A percentile compares a stretch with the other conserved stretches of the same genome.
Conservation (phyloP, 2,113 vertebrate species). For the Hippocampus zosterae region DNA sequence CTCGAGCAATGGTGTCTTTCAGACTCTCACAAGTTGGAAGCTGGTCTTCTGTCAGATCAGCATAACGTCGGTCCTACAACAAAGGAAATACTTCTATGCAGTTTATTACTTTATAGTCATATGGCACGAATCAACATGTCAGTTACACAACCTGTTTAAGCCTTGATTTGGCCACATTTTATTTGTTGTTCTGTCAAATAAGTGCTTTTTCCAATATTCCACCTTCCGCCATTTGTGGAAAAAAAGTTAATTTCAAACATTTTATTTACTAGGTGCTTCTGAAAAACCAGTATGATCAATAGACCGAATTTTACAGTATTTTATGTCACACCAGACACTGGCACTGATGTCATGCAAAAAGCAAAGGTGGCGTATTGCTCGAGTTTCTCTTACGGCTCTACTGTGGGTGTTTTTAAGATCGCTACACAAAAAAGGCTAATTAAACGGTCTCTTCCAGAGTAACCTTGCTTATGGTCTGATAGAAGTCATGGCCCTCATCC, state of each 20-base stretch:
- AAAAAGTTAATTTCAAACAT: too few relatives aligned
- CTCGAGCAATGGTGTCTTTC: conserved; percentile 88
- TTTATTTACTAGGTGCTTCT: not conserved
- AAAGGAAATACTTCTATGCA: not conserved
- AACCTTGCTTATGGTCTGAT: conserved; percentile 73
- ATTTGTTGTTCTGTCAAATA: not conserved
- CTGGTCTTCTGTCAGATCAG: conserved; percentile 72
- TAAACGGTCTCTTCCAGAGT: not conserved
- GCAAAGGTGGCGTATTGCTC: not conserved
- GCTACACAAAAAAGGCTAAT: not conserved
- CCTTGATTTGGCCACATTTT: not conserved
- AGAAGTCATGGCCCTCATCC: conserved; percentile 78
- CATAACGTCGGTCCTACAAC: conserved; percentile 80
- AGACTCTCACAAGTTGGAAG: conserved; percentile 86
- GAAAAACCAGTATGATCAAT: not conserved
- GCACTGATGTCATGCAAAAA: not conserved
- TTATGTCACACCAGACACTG: not conserved
- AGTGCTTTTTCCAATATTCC: not conserved
- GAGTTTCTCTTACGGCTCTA: not conserved
- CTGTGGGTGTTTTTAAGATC: not conserved
- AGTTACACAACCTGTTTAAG: not conserved
- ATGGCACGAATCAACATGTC: not conserved
- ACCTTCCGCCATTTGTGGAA: not conserved
- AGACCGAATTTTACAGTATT: not conserved
- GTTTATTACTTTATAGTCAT: not conserved